phyloP scores from a whole-genome alignment of 64 coral and sea anemone species.

The Acropora tenuis region DNA sequence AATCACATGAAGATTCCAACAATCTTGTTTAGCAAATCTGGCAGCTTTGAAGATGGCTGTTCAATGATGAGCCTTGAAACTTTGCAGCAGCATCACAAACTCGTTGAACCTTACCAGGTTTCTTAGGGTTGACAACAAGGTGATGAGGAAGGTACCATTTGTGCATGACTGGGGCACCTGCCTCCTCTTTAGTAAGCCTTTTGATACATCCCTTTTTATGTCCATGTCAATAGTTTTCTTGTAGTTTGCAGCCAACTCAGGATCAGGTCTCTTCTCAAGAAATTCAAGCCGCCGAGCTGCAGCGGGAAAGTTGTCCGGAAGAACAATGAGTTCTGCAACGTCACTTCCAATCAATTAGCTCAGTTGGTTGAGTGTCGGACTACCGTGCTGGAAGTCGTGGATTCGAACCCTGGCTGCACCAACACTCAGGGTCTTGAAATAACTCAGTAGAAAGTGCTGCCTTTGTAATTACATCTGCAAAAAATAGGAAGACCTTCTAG shows the following conservation, averaged over 20 bases:
- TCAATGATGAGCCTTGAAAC: slow-evolving; percentile 39
- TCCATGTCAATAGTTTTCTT: slow-evolving; percentile 32
- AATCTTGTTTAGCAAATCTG: neutral
- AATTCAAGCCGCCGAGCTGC: neutral
- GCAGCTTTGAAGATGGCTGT: slow-evolving; percentile 16
- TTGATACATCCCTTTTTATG: slow-evolving; percentile 22
- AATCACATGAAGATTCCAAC: too few relatives aligned
- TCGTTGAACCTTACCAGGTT: slow-evolving; percentile 26
- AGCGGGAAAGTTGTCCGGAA: neutral
- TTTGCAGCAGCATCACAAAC: slow-evolving; percentile 43
- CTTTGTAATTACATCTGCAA: too few relatives aligned
- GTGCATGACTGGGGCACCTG: neutral
- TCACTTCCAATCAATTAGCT: neutral
- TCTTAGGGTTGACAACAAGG: neutral
- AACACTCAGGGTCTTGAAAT: too few relatives aligned
- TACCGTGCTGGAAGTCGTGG: too few relatives aligned
- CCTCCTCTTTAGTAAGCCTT: slow-evolving; percentile 2
- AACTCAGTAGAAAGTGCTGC: too few relatives aligned
- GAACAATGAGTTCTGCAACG: slow-evolving; percentile 27
- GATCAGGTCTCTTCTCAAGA: slow-evolving; percentile 32
- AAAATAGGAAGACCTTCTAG: too few relatives aligned
- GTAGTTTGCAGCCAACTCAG: neutral
- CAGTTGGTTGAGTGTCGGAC: too few relatives aligned
- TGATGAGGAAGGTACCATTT: slow-evolving; percentile 42
- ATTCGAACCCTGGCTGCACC: too few relatives aligned